Evolutionary conservation across 2,797 vertebrate genomes (phyloP).

Genomic region (Odontamblyopus rebecca): DNA sequence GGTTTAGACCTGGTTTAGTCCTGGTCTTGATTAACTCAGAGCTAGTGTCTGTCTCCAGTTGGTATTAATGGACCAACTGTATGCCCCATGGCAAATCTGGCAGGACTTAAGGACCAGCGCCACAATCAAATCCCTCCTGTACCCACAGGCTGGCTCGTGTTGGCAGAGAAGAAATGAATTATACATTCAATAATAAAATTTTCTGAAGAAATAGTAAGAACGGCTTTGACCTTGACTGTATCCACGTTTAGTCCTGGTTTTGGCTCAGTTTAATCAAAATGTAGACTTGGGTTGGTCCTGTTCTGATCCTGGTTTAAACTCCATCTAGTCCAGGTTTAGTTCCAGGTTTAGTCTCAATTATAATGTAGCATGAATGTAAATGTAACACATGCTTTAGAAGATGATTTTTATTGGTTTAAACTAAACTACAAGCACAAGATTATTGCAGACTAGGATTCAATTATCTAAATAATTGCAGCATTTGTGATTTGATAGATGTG

Average conservation of each 20-base stretch:
- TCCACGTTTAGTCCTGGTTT: background rate
- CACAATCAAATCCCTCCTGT: constrained; percentile 41
- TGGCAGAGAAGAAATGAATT: background rate
- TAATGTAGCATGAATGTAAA: too few species aligned
- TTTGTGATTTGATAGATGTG: too few species aligned
- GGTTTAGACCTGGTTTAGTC: background rate
- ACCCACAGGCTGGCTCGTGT: constrained; percentile 30
- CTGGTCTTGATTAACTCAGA: background rate
- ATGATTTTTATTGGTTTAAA: too few species aligned
- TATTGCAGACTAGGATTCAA: too few species aligned
- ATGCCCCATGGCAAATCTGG: constrained; percentile 59
- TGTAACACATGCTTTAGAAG: too few species aligned
- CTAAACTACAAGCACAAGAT: too few species aligned
- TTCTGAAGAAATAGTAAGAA: background rate
- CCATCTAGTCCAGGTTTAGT: background rate
- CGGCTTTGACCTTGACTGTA: background rate
- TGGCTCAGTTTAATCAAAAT: background rate
- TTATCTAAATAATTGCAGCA: too few species aligned
- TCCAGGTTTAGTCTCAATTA: too few species aligned
- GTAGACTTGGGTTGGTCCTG: background rate
- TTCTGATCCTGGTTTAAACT: background rate
- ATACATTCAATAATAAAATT: background rate
- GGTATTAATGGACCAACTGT: constrained; percentile 28
- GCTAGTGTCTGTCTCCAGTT: background rate
- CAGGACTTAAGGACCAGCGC: constrained; percentile 32